phyloP scores from a whole-genome alignment of 1,140 invertebrate genomes.

The Calliphora vicina region DNA sequence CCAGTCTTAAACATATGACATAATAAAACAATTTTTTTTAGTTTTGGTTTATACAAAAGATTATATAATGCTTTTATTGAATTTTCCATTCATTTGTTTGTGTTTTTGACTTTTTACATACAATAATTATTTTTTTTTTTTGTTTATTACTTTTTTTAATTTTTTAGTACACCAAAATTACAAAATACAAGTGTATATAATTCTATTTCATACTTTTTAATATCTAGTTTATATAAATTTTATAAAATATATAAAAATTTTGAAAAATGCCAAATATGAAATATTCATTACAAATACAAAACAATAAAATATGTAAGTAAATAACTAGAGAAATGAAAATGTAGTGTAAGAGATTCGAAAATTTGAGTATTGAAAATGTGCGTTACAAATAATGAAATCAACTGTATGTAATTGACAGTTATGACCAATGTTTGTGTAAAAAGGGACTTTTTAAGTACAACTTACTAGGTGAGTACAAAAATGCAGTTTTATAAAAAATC shows the following conservation, averaged over 20 bases:
- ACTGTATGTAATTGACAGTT: not conserved
- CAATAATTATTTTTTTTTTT: constrained; percentile 8
- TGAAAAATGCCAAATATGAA: not conserved
- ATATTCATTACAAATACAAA: constrained; percentile 12
- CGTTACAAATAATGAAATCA: not conserved
- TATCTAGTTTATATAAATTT: constrained; percentile 18
- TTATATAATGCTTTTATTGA: not conserved
- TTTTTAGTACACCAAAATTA: constrained; percentile 34
- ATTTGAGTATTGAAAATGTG: not conserved
- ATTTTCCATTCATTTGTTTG: not conserved
- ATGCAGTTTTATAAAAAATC: no score
- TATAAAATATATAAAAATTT: not conserved
- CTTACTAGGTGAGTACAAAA: no score
- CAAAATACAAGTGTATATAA: constrained; percentile 38
- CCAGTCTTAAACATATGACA: no score
- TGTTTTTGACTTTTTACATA: not conserved
- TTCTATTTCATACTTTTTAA: not conserved
- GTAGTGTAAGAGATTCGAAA: no score
- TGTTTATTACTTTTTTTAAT: no score
- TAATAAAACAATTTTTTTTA: no score
- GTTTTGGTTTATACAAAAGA: not conserved
- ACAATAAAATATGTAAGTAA: not conserved
- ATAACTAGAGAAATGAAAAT: not conserved
- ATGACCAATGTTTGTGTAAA: not conserved
- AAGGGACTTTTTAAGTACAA: no score